These are phyloP conservation scores for Eupelmus urozonus DNA, from an alignment of 2,888 invertebrate species.

Conservation along the genomic window DNA sequence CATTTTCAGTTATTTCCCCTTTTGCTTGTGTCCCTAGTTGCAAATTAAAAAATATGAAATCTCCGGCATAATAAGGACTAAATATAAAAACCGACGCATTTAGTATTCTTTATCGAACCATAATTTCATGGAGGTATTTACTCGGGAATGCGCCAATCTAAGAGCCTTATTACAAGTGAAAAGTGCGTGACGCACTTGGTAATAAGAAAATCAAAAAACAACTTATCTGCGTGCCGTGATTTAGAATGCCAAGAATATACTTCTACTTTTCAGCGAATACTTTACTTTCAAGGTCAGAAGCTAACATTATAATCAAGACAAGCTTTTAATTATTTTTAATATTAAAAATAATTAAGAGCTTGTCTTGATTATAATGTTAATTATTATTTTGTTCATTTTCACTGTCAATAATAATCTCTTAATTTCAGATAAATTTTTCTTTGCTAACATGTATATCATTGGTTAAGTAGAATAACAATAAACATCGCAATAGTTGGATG, in stretches of 20 bases:
- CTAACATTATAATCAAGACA: too few species aligned
- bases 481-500: too few species aligned
- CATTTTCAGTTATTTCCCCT: too few species aligned
- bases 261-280: background rate
- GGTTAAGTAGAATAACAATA: too few species aligned
- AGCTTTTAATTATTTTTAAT: slow-evolving; percentile 20
- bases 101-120: slow-evolving; percentile 31
- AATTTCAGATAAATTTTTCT: too few species aligned
- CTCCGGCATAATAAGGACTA: slow-evolving; percentile 33
- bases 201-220: slow-evolving; percentile 48
- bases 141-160: slow-evolving; percentile 43
- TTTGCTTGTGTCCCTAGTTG: too few species aligned
- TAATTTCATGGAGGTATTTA: slow-evolving; percentile 24
- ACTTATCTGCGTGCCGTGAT: slow-evolving; percentile 20
- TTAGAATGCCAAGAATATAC: slow-evolving; percentile 20
- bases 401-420: too few species aligned
- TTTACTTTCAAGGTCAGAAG: slow-evolving; percentile 21
- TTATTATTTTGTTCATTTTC: slow-evolving; percentile 18
- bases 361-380: background rate
- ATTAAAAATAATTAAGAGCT: slow-evolving; percentile 16
- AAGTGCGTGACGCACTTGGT: slow-evolving; percentile 39
- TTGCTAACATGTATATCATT: too few species aligned
- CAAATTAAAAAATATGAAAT: slow-evolving; percentile 34
- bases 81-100: slow-evolving; percentile 22
- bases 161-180: slow-evolving; percentile 32